These are phyloP conservation scores for Cantharis lateralis DNA, from an alignment of 2,888 invertebrate species.

Conservation along the genomic window DNA sequence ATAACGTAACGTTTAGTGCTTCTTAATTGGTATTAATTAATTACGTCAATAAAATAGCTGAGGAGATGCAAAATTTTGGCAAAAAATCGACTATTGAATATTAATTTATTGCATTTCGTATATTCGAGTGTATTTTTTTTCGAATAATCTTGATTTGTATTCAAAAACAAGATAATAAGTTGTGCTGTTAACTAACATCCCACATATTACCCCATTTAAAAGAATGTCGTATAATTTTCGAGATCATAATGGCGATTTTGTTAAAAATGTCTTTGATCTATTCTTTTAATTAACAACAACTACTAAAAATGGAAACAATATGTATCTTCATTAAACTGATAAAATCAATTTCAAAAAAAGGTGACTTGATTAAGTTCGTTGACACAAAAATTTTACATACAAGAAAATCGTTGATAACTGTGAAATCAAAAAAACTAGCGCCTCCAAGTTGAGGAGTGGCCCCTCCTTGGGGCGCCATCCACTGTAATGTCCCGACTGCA, in stretches of 20 bases:
- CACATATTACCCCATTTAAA: slow-evolving; percentile 1
- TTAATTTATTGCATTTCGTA: not conserved
- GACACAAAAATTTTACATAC: not conserved
- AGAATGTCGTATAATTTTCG: slow-evolving; percentile 1
- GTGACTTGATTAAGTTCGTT: not conserved
- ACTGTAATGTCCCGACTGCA: not conserved
- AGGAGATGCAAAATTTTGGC: not conserved
- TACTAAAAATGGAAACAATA: slow-evolving; percentile 3
- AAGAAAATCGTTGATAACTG: not conserved
- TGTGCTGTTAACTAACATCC: not conserved
- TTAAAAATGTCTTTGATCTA: slow-evolving; percentile 3
- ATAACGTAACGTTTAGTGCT: not conserved
- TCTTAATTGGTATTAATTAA: not conserved
- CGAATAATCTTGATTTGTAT: not conserved
- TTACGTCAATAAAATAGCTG: not conserved
- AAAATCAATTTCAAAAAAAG: not conserved
- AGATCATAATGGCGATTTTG: slow-evolving; percentile 3
- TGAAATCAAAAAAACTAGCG: not conserved
- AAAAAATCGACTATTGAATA: not conserved
- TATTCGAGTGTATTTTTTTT: not conserved
- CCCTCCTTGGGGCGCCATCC: not conserved
- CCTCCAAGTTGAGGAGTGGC: not conserved
- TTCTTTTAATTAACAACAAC: slow-evolving; percentile 1
- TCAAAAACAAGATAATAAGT: slow-evolving; percentile 1
- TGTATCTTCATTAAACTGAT: slow-evolving; percentile 2